Conservation (phyloP, 2,888 invertebrate genomes). For the Diarsia brunnea region DNA sequence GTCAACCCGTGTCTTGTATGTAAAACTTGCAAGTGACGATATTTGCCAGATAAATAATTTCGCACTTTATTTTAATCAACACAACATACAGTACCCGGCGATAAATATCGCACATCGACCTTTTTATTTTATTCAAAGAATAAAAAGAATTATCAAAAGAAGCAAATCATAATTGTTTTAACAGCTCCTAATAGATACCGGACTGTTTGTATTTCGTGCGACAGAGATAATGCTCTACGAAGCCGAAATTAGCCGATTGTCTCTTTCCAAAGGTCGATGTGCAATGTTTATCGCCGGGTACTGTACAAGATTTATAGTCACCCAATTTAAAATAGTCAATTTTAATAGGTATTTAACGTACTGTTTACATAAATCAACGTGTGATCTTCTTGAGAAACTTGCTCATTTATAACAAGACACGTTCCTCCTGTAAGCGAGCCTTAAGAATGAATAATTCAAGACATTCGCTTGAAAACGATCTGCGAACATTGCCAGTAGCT, state of each 20-base stretch:
- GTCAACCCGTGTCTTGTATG: too few relatives aligned
- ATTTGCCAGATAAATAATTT: not conserved
- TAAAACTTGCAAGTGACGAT: not conserved
- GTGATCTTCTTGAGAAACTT: not conserved
- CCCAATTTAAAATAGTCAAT: not conserved
- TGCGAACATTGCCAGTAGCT: constrained; percentile 30
- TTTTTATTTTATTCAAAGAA: too few relatives aligned
- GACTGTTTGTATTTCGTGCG: too few relatives aligned
- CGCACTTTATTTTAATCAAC: not conserved
- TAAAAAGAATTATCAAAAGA: too few relatives aligned
- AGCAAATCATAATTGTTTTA: too few relatives aligned
- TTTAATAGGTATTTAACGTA: not conserved
- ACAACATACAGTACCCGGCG: too few relatives aligned
- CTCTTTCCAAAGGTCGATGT: too few relatives aligned
- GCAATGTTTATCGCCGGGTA: too few relatives aligned
- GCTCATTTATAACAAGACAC: not conserved
- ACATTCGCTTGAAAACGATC: constrained; percentile 29
- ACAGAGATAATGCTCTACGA: too few relatives aligned
- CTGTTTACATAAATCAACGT: not conserved
- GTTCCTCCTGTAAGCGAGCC: constrained; percentile 5
- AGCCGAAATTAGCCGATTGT: too few relatives aligned
- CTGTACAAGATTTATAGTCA: not conserved
- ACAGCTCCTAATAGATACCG: too few relatives aligned
- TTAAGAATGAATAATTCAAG: constrained; percentile 49
- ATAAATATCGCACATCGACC: too few relatives aligned